These are phyloP conservation scores for Cottus gobio DNA, from an alignment of 2,113 vertebrate genomes.

Conservation along the genomic window DNA sequence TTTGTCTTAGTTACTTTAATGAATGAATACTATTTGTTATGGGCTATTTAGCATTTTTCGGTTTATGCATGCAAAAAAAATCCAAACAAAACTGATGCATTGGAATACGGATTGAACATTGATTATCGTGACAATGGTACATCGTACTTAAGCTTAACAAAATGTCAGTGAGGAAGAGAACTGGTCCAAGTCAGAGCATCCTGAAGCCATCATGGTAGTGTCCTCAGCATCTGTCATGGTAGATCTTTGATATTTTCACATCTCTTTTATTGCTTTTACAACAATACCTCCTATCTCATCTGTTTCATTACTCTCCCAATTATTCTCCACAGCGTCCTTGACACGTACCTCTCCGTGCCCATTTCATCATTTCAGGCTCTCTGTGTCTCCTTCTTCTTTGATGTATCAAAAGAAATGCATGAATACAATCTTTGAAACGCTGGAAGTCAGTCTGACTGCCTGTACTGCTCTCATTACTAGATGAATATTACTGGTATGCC, in stretches of 20 bases:
- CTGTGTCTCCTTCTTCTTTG: conserved; percentile 20
- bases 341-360: not conserved
- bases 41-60: no score
- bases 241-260: conserved; percentile 9
- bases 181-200: not conserved
- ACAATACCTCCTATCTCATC: conserved; percentile 15
- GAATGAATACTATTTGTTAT: no score
- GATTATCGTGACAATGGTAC: not conserved
- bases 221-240: not conserved
- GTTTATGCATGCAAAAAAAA: no score
- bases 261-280: conserved; percentile 28
- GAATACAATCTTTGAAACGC: conserved; percentile 38
- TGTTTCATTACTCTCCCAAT: conserved; percentile 29
- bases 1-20: no score
- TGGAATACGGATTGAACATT: no score
- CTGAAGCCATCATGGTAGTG: not conserved
- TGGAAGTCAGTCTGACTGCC: not conserved
- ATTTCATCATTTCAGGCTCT: conserved; percentile 28
- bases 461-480: conserved; percentile 2
- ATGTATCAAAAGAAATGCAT: conserved; percentile 35
- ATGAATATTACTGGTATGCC: conserved; percentile 12
- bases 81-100: no score
- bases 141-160: not conserved
- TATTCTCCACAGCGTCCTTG: conserved; percentile 34
- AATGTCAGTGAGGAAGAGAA: not conserved